These are phyloP conservation scores for Ooceraea biroi DNA, from an alignment of 1,140 invertebrate genomes.

Conservation along the genomic window DNA sequence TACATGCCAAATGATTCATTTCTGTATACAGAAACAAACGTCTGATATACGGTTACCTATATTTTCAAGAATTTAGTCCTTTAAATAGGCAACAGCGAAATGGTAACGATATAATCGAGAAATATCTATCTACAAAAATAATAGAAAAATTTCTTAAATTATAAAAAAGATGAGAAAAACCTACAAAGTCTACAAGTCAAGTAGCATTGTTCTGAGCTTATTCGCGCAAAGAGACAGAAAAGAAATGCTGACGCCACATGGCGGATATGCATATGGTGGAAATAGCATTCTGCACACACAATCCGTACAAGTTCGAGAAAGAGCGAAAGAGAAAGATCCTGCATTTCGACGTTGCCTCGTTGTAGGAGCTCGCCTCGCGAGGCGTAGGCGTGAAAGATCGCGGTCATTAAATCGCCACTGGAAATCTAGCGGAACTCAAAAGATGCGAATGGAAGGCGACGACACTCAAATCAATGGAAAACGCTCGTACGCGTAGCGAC, in stretches of 20 bases:
- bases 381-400: conserved; percentile 72
- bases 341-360: conserved; percentile 69
- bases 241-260: background rate
- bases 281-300: conserved; percentile 50
- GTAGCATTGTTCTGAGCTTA: background rate
- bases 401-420: conserved; percentile 70
- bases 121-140: too few relatives aligned
- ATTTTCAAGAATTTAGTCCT: background rate
- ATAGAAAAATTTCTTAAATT: too few relatives aligned
- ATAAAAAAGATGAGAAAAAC: too few relatives aligned
- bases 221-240: background rate
- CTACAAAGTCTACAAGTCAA: conserved; percentile 18
- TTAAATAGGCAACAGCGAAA: background rate
- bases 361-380: conserved; percentile 58
- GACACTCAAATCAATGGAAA: conserved; percentile 56
- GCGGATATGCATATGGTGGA: conserved; percentile 8
- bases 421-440: conserved; percentile 13
- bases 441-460: conserved; percentile 8
- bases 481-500: background rate
- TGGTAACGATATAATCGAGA: too few relatives aligned
- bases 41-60: background rate
- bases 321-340: conserved; percentile 39
- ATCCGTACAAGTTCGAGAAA: conserved; percentile 40
- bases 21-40: background rate
- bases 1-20: background rate